Conservation (phyloP, 2,888 invertebrate species). For the Morinoia aosen region DNA sequence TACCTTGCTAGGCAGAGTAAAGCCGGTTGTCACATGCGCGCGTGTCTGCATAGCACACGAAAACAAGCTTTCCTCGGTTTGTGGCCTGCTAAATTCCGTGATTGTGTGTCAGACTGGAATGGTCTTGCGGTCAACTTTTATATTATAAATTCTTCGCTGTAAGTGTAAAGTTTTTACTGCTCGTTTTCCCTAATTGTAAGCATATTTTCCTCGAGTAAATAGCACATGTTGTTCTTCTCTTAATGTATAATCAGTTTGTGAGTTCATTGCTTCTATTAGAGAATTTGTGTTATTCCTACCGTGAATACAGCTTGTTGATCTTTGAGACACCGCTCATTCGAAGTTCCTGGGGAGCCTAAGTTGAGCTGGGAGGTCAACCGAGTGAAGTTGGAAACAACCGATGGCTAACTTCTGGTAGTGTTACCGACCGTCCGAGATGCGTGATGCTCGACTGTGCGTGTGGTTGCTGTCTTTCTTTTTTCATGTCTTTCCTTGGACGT, state of each 20-base stretch:
- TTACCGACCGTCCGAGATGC: neutral
- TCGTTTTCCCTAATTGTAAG: neutral
- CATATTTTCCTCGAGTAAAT: neutral
- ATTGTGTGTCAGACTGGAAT: neutral
- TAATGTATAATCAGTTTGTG: neutral
- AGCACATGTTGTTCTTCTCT: neutral
- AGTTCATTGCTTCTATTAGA: neutral
- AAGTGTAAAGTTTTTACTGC: neutral
- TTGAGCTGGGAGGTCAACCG: neutral
- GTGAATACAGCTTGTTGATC: neutral
- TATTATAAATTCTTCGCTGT: neutral
- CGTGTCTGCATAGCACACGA: neutral
- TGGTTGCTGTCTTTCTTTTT: neutral
- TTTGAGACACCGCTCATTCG: neutral
- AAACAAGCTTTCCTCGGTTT: neutral
- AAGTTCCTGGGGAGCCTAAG: neutral
- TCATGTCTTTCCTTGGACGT: too few species aligned
- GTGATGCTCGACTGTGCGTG: neutral
- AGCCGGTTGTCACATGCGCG: neutral
- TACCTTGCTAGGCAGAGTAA: neutral
- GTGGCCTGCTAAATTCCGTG: neutral
- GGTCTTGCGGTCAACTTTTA: neutral
- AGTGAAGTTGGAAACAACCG: neutral
- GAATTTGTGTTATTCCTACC: neutral
- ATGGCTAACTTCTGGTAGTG: neutral